Percentiles rank a stretch among this genome's conserved stretches.
Evolutionary conservation across 2,113 vertebrate genomes (phyloP).

Genomic region (Nothoprocta perdicaria): DNA sequence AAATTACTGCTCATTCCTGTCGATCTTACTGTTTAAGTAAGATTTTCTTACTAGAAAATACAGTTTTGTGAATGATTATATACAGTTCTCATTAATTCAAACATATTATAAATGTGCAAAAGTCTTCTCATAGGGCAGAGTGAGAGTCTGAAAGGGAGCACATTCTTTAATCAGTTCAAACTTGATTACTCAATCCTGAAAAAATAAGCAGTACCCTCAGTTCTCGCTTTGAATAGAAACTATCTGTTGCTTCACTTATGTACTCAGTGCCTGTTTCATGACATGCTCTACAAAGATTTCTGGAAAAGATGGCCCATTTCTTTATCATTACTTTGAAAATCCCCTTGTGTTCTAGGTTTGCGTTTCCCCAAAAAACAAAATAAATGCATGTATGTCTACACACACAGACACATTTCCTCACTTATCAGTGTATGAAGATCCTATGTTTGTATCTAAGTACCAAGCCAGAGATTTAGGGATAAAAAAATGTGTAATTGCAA

Average conservation of each 20-base stretch:
- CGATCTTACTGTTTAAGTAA: background rate
- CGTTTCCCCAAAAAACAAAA: background rate
- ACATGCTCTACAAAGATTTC: background rate
- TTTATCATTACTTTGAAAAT: background rate
- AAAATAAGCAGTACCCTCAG: background rate
- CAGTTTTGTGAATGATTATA: background rate
- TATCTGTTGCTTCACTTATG: background rate
- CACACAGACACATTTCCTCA: background rate
- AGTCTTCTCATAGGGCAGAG: background rate
- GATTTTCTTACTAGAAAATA: background rate
- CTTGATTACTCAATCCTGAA: background rate
- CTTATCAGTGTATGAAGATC: background rate
- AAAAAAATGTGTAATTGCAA: background rate
- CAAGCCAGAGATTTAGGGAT: background rate
- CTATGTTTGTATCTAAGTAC: background rate
- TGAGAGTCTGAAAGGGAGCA: background rate
- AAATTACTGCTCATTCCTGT: background rate
- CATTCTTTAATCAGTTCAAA: background rate
- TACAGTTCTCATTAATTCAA: background rate
- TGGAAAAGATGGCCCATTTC: background rate
- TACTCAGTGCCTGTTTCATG: background rate
- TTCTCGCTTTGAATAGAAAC: background rate
- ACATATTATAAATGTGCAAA: background rate
- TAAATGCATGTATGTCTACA: rapidly evolving
- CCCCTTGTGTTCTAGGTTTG: background rate